Percentiles rank a stretch among this genome's conserved stretches.
Evolutionary conservation across 2,113 vertebrate genomes (phyloP).

Genomic region (Mus musculus): GRCm39 chr10:86908001-86908500

Average conservation of each 20-base stretch:
- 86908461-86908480: neutral
- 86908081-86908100: neutral
- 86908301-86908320: neutral
- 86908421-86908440: neutral
- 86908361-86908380: neutral
- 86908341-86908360: neutral
- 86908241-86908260: slow-evolving; percentile 1
- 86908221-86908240: slow-evolving; percentile 6
- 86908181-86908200: neutral
- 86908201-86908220: neutral
- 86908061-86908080: neutral
- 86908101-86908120: neutral
- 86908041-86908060: neutral
- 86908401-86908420: neutral
- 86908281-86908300: neutral
- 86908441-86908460: neutral
- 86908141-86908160: neutral
- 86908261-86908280: slow-evolving; percentile 27
- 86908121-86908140: neutral
- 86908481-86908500: neutral
- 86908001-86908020: neutral
- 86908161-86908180: neutral
- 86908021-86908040: neutral
- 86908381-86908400: neutral
- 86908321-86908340: neutral